phyloP scores from a whole-genome alignment of 2,888 invertebrate species.

The Chydorus sphaericus region DNA sequence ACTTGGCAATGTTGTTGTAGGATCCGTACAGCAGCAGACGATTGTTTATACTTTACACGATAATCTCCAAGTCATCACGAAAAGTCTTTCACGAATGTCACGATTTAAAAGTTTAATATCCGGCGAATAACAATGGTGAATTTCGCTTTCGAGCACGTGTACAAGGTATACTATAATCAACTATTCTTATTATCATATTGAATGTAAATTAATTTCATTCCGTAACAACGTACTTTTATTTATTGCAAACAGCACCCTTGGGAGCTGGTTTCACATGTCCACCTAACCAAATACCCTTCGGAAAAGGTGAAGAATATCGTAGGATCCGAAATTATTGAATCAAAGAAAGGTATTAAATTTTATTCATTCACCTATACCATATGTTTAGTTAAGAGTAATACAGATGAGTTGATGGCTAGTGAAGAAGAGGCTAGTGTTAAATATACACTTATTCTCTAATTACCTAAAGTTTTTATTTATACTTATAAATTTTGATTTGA shows the following conservation, averaged over 20 bases:
- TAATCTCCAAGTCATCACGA: too few relatives aligned
- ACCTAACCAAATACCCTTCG: conserved; percentile 16
- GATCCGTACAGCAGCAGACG: too few relatives aligned
- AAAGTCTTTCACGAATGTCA: too few relatives aligned
- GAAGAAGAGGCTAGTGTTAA: neutral
- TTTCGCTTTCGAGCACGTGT: neutral
- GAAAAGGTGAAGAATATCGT: conserved; percentile 14
- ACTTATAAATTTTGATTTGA: neutral
- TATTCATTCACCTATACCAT: neutral
- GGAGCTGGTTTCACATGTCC: conserved; percentile 14
- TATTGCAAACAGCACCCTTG: conserved; percentile 14
- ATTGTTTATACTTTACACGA: too few relatives aligned
- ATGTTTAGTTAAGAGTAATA: neutral
- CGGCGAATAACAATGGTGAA: too few relatives aligned
- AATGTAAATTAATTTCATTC: too few relatives aligned
- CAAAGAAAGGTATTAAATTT: conserved; percentile 10
- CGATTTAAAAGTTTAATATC: too few relatives aligned
- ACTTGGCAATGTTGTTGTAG: too few relatives aligned
- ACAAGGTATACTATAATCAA: too few relatives aligned
- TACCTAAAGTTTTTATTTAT: neutral
- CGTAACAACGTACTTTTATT: too few relatives aligned
- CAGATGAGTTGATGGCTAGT: too few relatives aligned
- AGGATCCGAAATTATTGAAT: conserved; percentile 13
- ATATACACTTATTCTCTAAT: neutral
- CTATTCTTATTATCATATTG: too few relatives aligned